A percentile compares a stretch with the other conserved stretches of the same genome.
Evolutionary conservation across 2,113 vertebrate species (phyloP).

Genomic region (Clarias macrocephalus): DNA sequence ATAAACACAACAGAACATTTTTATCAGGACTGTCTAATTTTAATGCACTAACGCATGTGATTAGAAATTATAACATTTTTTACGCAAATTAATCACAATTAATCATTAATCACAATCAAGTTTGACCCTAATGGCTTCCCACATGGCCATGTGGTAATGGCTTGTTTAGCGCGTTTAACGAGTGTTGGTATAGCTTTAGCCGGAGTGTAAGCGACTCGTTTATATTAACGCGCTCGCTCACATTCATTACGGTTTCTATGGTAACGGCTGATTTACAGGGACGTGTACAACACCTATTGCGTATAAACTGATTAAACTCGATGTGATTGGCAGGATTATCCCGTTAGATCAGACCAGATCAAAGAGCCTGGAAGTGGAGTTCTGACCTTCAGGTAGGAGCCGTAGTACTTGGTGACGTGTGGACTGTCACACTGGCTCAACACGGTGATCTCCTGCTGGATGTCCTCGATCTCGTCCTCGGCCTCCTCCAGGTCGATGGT

Average conservation of each 20-base stretch:
- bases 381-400: constrained; percentile 88
- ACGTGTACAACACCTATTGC: background rate
- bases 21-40: no score
- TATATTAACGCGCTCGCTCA: background rate
- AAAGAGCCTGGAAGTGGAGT: background rate
- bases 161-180: no score
- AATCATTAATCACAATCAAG: no score
- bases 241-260: background rate
- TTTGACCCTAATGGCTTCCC: no score
- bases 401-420: constrained; percentile 89
- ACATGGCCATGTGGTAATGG: no score
- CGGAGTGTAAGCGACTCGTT: background rate
- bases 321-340: background rate
- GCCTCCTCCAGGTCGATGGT: constrained; percentile 90
- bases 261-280: background rate
- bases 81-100: no score
- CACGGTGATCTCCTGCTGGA: constrained; percentile 90
- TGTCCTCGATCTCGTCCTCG: constrained; percentile 91
- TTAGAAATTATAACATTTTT: no score
- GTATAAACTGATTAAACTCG: background rate
- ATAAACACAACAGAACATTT: no score
- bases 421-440: constrained; percentile 89
- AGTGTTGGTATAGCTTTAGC: no score
- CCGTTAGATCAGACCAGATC: background rate
- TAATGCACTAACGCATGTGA: no score